Conservation (phyloP, 2,113 vertebrate species). For the Ailuropoda melanoleuca region DNA sequence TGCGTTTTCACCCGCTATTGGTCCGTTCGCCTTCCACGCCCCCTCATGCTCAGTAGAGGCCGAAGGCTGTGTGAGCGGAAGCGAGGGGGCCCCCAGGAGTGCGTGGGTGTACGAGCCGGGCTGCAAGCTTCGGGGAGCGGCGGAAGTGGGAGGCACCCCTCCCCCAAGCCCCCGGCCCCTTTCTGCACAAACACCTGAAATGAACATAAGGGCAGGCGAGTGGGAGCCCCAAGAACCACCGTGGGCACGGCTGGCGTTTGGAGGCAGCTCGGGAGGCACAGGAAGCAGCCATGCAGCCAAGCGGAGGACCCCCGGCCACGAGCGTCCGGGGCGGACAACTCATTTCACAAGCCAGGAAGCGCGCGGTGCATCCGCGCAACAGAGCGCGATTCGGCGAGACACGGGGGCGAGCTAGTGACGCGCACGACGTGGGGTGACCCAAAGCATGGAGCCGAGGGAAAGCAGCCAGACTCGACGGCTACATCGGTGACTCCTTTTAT, state of each 20-base stretch:
- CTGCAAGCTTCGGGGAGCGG: background rate
- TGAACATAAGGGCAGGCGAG: background rate
- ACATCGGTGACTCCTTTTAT: background rate
- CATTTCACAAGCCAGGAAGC: background rate
- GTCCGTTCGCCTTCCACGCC: fast-evolving
- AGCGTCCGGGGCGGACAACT: background rate
- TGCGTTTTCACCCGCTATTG: background rate
- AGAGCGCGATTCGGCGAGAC: background rate
- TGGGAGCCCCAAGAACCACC: background rate
- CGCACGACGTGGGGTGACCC: background rate
- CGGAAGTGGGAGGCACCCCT: background rate
- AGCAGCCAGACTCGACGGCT: background rate
- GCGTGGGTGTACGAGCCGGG: background rate
- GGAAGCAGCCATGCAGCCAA: background rate
- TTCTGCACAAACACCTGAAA: background rate
- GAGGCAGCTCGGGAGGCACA: background rate
- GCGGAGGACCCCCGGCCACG: background rate
- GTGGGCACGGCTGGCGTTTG: background rate
- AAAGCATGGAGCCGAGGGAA: background rate
- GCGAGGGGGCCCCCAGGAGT: background rate
- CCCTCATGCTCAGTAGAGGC: too few relatives aligned
- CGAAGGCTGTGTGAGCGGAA: fast-evolving
- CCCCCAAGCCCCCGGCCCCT: background rate
- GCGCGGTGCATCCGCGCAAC: fast-evolving
- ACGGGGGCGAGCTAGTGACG: background rate